phyloP scores from a whole-genome alignment of 2,888 invertebrate genomes.

The Polia nebulosa region DNA sequence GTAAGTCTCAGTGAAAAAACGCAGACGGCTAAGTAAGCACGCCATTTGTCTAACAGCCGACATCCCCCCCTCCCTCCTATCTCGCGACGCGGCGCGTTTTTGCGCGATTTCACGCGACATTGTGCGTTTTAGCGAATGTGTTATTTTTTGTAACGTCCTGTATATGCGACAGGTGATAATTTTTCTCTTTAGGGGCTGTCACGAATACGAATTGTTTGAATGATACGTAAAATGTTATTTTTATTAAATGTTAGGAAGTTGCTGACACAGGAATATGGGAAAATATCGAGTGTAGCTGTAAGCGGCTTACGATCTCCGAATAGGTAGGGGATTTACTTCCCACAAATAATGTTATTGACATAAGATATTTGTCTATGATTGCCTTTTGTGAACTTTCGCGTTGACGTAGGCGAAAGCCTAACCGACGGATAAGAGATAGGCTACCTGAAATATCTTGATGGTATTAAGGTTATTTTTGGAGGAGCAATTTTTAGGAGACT shows the following conservation, averaged over 20 bases:
- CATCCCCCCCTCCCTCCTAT: constrained; percentile 42
- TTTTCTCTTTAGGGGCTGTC: constrained; percentile 54
- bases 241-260: constrained; percentile 19
- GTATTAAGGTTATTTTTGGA: background rate
- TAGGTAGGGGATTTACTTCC: constrained; percentile 38
- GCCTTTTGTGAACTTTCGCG: constrained; percentile 36
- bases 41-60: constrained; percentile 71
- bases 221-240: constrained; percentile 27
- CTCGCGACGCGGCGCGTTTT: constrained; percentile 57
- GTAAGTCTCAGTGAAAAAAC: constrained; percentile 61
- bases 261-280: constrained; percentile 39
- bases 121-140: constrained; percentile 63
- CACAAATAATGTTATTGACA: constrained; percentile 39
- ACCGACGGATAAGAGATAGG: background rate
- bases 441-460: background rate
- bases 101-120: constrained; percentile 61
- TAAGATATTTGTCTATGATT: constrained; percentile 49
- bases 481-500: background rate
- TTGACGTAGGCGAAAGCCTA: constrained; percentile 7
- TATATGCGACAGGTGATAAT: constrained; percentile 66
- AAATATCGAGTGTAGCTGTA: constrained; percentile 41
- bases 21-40: constrained; percentile 68
- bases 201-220: constrained; percentile 17
- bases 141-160: constrained; percentile 69
- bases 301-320: constrained; percentile 44